Conservation (phyloP, 2,113 vertebrate genomes). For the Vulpes vulpes region DNA sequence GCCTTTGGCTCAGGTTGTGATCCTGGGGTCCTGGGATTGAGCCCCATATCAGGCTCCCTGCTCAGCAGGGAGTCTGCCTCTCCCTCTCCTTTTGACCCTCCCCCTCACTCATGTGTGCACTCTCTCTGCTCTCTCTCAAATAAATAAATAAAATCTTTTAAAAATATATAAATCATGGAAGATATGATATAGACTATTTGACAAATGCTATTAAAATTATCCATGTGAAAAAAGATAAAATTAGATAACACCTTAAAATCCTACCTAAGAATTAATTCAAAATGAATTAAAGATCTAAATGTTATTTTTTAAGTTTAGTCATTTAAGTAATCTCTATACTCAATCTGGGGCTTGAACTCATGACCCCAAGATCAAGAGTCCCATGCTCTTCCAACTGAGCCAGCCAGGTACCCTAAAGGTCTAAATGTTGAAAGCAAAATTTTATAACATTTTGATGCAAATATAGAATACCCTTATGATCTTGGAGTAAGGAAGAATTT, state of each 20-base stretch:
- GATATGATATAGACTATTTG: background rate
- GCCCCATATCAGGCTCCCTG: background rate
- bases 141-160: background rate
- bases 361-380: background rate
- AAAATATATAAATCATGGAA: background rate
- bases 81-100: background rate
- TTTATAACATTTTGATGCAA: constrained; percentile 28
- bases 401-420: background rate
- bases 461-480: constrained; percentile 27
- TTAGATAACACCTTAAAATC: constrained; percentile 19
- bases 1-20: background rate
- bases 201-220: constrained; percentile 31
- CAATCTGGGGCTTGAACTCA: background rate
- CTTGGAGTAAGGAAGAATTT: background rate
- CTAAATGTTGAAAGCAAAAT: constrained; percentile 32
- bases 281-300: constrained; percentile 44
- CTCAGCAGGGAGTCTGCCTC: background rate
- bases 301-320: background rate
- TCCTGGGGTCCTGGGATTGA: background rate
- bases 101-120: background rate
- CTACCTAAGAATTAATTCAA: constrained; percentile 13
- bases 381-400: background rate
- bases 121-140: background rate
- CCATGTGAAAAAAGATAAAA: background rate
- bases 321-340: background rate